Conservation (phyloP, 2,888 invertebrate species). For the Habrosyne pyritoides region DNA sequence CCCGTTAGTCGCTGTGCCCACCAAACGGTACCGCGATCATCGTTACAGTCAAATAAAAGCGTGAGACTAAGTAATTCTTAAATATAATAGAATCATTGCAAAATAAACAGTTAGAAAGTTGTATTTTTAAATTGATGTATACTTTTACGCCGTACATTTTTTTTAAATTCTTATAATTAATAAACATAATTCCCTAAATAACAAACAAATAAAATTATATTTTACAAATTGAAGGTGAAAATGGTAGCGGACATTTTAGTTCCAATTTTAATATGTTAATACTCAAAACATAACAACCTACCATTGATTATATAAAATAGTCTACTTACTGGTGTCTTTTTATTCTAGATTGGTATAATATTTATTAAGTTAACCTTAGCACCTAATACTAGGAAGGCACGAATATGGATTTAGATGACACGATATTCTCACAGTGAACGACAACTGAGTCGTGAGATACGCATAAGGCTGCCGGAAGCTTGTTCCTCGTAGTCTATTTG, state of each 20-base stretch:
- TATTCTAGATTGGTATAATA: neutral
- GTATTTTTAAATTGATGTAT: too few species aligned
- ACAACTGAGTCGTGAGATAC: slow-evolving; percentile 31
- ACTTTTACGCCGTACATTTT: too few species aligned
- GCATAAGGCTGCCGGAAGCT: slow-evolving; percentile 47
- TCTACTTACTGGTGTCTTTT: too few species aligned
- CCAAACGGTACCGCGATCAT: slow-evolving; percentile 67
- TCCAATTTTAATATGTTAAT: too few species aligned
- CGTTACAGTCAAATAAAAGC: slow-evolving; percentile 55
- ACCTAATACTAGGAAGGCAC: slow-evolving; percentile 17
- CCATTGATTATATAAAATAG: too few species aligned
- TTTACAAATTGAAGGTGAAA: too few species aligned
- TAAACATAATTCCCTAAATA: too few species aligned
- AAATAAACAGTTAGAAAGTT: neutral
- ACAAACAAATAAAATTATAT: too few species aligned
- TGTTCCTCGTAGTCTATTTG: slow-evolving; percentile 40
- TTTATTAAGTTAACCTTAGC: neutral
- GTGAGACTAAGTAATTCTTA: slow-evolving; percentile 40
- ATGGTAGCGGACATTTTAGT: too few species aligned
- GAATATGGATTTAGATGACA: slow-evolving; percentile 11
- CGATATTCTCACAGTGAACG: slow-evolving; percentile 14
- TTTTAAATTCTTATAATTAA: too few species aligned
- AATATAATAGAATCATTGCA: slow-evolving; percentile 18
- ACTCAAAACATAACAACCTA: too few species aligned
- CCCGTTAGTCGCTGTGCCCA: slow-evolving; percentile 60